Conservation (phyloP, 2,888 invertebrate genomes). For the Syrphus vitripennis region DNA sequence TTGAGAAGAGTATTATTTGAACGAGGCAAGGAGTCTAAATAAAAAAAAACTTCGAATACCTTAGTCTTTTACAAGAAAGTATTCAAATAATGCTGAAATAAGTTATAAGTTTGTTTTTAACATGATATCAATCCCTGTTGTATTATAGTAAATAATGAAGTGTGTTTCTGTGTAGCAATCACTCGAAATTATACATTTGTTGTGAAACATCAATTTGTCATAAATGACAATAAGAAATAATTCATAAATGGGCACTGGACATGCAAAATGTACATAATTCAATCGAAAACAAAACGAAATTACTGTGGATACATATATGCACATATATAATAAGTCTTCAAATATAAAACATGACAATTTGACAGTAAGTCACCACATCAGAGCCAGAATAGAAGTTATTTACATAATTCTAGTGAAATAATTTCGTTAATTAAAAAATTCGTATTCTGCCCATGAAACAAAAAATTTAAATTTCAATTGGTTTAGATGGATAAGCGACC, state of each 20-base stretch:
- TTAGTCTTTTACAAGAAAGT: too few species aligned
- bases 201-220: background rate
- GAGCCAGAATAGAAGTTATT: conserved; percentile 22
- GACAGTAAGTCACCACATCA: background rate
- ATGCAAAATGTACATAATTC: too few species aligned
- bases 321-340: background rate
- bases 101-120: too few species aligned
- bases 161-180: too few species aligned
- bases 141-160: too few species aligned
- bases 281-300: background rate
- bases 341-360: conserved; percentile 6
- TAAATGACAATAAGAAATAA: background rate
- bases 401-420: conserved; percentile 57
- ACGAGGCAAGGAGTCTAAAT: too few species aligned
- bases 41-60: too few species aligned
- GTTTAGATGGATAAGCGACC: conserved; percentile 16
- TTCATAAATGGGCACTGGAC: background rate
- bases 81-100: too few species aligned
- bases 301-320: too few species aligned
- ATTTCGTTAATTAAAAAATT: conserved; percentile 53
- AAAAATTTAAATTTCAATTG: conserved; percentile 37
- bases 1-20: too few species aligned
- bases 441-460: conserved; percentile 40
- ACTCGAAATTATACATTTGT: background rate
- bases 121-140: too few species aligned